Evolutionary conservation across 92 coral and sea anemone genomes (phyloP).

Genomic region (Desmophyllum pertusum): DNA sequence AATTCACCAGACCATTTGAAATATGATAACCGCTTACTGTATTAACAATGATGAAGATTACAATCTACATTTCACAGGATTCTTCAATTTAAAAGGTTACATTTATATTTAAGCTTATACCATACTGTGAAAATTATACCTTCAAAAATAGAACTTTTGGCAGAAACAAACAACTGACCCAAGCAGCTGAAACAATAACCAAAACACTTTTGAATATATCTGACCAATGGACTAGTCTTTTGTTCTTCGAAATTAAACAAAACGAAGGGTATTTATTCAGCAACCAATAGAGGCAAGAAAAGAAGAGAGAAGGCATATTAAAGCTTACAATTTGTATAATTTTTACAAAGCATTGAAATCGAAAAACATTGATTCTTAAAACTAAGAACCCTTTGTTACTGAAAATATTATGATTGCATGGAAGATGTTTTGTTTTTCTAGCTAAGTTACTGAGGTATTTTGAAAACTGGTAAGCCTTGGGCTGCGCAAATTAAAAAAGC

Average conservation of each 20-base stretch:
- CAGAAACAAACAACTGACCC: not conserved
- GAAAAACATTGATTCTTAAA: not conserved
- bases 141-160: not conserved
- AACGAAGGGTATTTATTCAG: constrained; percentile 1
- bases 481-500: not conserved
- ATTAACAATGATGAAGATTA: too few species aligned
- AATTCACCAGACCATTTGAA: not conserved
- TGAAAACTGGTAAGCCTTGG: not conserved
- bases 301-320: not conserved
- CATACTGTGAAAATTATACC: not conserved
- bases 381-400: not conserved
- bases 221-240: constrained; percentile 8
- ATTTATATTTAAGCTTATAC: too few species aligned
- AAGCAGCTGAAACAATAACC: not conserved
- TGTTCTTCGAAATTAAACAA: not conserved
- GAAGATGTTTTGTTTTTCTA: not conserved
- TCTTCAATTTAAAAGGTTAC: too few species aligned
- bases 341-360: not conserved
- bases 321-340: not conserved
- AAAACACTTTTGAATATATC: not conserved
- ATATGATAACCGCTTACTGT: constrained; percentile 8
- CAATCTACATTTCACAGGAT: too few species aligned
- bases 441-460: constrained; percentile 28
- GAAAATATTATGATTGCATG: not conserved
- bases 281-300: not conserved